Conservation (phyloP, 2,113 vertebrate species). For the Dissostichus mawsoni region DNA sequence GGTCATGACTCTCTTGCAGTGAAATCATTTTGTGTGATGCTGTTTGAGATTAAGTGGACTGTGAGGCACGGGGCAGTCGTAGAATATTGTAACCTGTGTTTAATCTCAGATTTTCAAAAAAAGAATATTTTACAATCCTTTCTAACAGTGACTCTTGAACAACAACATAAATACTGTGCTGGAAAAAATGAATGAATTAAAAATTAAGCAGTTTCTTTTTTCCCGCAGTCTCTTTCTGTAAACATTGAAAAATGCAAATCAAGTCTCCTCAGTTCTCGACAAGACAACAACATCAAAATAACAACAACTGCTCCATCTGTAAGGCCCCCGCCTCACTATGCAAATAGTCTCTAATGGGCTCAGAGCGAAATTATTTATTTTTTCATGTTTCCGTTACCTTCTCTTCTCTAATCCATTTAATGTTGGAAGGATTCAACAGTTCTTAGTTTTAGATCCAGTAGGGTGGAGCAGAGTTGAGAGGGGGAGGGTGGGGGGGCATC, state of each 20-base stretch:
- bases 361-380: conserved; percentile 87
- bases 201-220: conserved; percentile 83
- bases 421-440: conserved; percentile 54
- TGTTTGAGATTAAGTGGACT: conserved; percentile 85
- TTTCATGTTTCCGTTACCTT: conserved; percentile 69
- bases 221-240: conserved; percentile 82
- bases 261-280: conserved; percentile 85
- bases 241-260: conserved; percentile 85
- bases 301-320: conserved; percentile 78
- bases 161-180: conserved; percentile 98
- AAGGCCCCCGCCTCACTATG: conserved; percentile 89
- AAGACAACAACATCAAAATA: conserved; percentile 81
- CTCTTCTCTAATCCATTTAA: conserved; percentile 70
- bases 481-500: conserved; percentile 74
- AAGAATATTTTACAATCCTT: conserved; percentile 77
- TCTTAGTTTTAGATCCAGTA: conserved; percentile 62
- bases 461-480: conserved; percentile 10
- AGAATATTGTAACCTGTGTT: conserved; percentile 87
- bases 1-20: conserved; percentile 5
- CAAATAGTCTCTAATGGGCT: conserved; percentile 93
- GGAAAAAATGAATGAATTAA: conserved; percentile 74
- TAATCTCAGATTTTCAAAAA: conserved; percentile 81
- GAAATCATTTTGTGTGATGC: background rate
- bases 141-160: conserved; percentile 94
- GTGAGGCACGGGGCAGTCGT: conserved; percentile 93